Evolutionary conservation across 2,113 vertebrate genomes (phyloP).

Genomic region (Megaceryle torquata): DNA sequence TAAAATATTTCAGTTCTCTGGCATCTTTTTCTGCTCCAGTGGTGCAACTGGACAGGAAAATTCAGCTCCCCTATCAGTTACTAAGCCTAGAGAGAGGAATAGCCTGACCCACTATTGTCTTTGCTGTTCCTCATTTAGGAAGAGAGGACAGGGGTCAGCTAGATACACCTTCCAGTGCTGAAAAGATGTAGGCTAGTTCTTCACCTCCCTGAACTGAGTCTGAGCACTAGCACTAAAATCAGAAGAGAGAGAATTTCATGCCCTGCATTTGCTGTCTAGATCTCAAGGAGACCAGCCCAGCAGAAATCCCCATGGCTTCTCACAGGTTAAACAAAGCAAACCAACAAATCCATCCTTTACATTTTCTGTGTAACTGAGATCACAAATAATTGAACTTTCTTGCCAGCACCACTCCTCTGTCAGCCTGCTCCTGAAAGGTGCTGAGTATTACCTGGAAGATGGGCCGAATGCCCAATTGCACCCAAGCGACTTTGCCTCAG

Average conservation of each 20-base stretch:
- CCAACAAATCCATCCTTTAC: background rate
- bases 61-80: background rate
- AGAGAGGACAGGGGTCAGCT: background rate
- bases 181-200: background rate
- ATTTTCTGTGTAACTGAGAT: background rate
- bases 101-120: background rate
- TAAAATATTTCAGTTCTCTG: background rate
- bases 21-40: background rate
- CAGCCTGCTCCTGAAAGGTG: background rate
- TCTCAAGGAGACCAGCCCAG: background rate
- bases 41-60: background rate
- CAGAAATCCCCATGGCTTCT: background rate
- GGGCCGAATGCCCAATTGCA: background rate
- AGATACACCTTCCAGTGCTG: background rate
- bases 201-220: background rate
- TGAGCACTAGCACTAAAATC: background rate
- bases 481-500: background rate
- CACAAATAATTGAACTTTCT: background rate
- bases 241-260: background rate
- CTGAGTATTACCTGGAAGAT: background rate
- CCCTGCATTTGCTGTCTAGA: background rate
- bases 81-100: background rate
- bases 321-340: background rate
- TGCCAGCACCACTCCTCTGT: background rate
- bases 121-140: background rate